Percentiles rank a stretch among this genome's conserved stretches.
These are phyloP conservation scores for Coturnix japonica DNA, from an alignment of 2,113 vertebrate genomes.

Conservation along the genomic window DNA sequence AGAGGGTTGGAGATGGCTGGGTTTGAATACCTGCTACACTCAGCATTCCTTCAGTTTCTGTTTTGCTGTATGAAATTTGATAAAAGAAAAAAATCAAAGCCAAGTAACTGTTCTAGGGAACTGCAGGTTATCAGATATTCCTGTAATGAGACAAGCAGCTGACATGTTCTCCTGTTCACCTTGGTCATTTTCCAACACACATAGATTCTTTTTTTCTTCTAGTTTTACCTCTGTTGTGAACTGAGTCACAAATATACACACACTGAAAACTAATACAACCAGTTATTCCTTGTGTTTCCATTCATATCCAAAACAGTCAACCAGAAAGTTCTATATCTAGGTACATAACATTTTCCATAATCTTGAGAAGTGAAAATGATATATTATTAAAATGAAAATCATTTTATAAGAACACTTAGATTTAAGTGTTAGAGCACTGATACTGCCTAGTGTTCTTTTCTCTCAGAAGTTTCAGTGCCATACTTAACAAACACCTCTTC, in stretches of 20 bases:
- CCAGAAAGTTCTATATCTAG: neutral
- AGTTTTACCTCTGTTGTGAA: neutral
- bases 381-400: neutral
- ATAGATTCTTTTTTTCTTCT: neutral
- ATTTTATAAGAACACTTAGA: neutral
- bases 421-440: neutral
- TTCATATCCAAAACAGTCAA: neutral
- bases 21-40: neutral
- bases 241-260: neutral
- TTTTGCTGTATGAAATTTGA: neutral
- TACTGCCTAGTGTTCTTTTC: neutral
- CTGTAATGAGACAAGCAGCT: neutral
- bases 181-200: neutral
- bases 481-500: neutral
- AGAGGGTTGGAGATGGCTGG: neutral
- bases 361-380: neutral
- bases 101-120: neutral
- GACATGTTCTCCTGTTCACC: neutral
- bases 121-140: neutral
- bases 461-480: neutral
- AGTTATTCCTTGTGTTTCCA: conserved; percentile 3
- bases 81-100: neutral
- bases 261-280: neutral
- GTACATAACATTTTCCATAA: neutral
- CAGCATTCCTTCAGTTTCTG: neutral